Conservation (phyloP, 1,140 invertebrate genomes). For the Araneus ventricosus region DNA sequence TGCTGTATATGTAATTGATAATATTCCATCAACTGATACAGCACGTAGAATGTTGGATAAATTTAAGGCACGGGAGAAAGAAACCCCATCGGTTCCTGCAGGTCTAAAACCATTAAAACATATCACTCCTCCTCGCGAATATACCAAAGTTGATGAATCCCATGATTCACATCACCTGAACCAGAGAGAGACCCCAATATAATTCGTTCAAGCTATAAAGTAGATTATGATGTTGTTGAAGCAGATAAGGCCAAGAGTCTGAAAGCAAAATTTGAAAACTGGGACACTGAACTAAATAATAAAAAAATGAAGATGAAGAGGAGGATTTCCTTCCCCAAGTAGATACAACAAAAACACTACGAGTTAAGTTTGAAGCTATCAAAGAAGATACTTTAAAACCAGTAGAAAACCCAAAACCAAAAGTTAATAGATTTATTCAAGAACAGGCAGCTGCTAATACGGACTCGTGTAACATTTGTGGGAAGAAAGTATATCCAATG, state of each 20-base stretch:
- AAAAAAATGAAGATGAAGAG: slow-evolving; percentile 78
- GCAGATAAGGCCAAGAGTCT: slow-evolving; percentile 89
- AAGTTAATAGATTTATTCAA: slow-evolving; percentile 91
- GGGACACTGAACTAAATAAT: slow-evolving; percentile 85
- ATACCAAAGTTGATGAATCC: slow-evolving; percentile 80
- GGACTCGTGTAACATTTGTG: slow-evolving; percentile 87
- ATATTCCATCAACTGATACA: slow-evolving; percentile 85
- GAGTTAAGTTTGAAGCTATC: slow-evolving; percentile 91
- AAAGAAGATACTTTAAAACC: slow-evolving; percentile 82
- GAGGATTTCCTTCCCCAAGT: slow-evolving; percentile 81
- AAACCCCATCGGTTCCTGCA: slow-evolving; percentile 81
- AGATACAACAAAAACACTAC: slow-evolving; percentile 89
- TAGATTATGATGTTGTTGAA: slow-evolving; percentile 84
- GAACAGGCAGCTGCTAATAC: slow-evolving; percentile 82
- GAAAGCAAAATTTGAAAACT: slow-evolving; percentile 93
- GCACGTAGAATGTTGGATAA: slow-evolving; percentile 88
- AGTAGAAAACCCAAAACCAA: slow-evolving; percentile 83
- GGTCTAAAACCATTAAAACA: slow-evolving; percentile 90
- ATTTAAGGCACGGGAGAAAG: slow-evolving; percentile 92
- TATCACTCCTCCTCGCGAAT: slow-evolving; percentile 92
- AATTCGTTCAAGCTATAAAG: slow-evolving; percentile 80
- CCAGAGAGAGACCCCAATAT: slow-evolving; percentile 78
- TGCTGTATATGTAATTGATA: slow-evolving; percentile 82
- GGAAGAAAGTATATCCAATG: slow-evolving; percentile 88
- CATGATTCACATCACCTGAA: slow-evolving; percentile 77